A percentile compares a stretch with the other conserved stretches of the same genome.
phyloP scores from a whole-genome alignment of 92 coral and sea anemone species.

The Porites rus region DNA sequence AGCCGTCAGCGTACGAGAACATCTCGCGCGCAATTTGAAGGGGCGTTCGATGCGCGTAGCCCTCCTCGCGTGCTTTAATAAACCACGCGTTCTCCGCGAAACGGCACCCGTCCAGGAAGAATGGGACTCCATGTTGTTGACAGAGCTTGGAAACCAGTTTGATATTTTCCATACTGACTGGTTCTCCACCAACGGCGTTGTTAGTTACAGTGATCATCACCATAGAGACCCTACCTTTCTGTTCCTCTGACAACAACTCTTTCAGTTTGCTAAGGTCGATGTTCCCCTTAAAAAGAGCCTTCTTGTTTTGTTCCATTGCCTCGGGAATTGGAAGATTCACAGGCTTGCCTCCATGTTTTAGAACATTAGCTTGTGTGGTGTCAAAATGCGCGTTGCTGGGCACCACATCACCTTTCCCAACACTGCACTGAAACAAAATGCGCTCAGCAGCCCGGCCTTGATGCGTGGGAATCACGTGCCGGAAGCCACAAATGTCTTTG shows the following conservation, averaged over 20 bases:
- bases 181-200: conserved; percentile 56
- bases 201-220: conserved; percentile 57
- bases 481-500: conserved; percentile 55
- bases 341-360: conserved; percentile 42
- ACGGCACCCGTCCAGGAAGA: conserved; percentile 65
- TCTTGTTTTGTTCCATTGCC: conserved; percentile 16
- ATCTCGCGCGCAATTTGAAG: conserved; percentile 50
- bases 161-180: conserved; percentile 64
- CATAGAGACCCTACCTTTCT: conserved; percentile 10
- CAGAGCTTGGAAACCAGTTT: conserved; percentile 63
- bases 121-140: conserved; percentile 42
- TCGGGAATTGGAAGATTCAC: conserved; percentile 40
- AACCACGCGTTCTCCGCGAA: conserved; percentile 68
- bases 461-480: conserved; percentile 65
- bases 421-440: conserved; percentile 38
- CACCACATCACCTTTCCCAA: conserved; percentile 31
- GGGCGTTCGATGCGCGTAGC: conserved; percentile 39
- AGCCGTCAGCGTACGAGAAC: conserved; percentile 61
- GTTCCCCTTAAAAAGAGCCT: conserved; percentile 33
- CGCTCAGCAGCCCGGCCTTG: conserved; percentile 73
- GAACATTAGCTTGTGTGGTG: conserved; percentile 57
- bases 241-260: conserved; percentile 22
- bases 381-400: conserved; percentile 61
- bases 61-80: conserved; percentile 50
- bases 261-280: conserved; percentile 33